A percentile compares a stretch with the other conserved stretches of the same genome.
Conservation (phyloP, 2,113 vertebrate genomes). For the Cinclus cinclus region DNA sequence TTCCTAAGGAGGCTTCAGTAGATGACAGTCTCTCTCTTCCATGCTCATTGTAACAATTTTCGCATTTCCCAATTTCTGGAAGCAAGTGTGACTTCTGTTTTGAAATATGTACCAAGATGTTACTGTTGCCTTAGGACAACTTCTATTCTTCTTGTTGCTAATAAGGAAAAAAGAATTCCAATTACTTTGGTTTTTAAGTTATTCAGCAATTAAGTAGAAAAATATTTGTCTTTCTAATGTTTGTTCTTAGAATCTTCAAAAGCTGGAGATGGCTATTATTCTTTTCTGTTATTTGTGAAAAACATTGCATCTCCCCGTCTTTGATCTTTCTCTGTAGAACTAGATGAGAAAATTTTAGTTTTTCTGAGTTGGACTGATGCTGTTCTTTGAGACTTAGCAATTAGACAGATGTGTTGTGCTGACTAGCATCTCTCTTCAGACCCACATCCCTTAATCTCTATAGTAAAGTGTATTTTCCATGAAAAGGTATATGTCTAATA, state of each 20-base stretch:
- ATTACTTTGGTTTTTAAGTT: not conserved
- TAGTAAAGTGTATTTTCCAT: not conserved
- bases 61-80: not conserved
- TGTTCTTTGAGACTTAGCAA: not conserved
- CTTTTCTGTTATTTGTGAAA: not conserved
- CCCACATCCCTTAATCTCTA: not conserved
- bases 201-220: not conserved
- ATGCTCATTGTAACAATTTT: not conserved
- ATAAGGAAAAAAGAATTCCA: not conserved
- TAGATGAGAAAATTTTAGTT: not conserved
- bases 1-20: not conserved
- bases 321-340: not conserved
- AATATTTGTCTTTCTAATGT: not conserved
- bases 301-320: fast-evolving
- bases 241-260: conserved; percentile 12
- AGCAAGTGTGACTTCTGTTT: not conserved
- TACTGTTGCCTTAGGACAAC: not conserved
- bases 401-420: not conserved
- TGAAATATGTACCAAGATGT: not conserved
- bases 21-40: not conserved
- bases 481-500: not conserved
- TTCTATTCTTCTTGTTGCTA: not conserved
- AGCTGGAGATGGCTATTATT: not conserved
- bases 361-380: not conserved
- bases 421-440: not conserved